Conservation (phyloP, 2,797 vertebrate species). For the Gambusia yucatana region DNA sequence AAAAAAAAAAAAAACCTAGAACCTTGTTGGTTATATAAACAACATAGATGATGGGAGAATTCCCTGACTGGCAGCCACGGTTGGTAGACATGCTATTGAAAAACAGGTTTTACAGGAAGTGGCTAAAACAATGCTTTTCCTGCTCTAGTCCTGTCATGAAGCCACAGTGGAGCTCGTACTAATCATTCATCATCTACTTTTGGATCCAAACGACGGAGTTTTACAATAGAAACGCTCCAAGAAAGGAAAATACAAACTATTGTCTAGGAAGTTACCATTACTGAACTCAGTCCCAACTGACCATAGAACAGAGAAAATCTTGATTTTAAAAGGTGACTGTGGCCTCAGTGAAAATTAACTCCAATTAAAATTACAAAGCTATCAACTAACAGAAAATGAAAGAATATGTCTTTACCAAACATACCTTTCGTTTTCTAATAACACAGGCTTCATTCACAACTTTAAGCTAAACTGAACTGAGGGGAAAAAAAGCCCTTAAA, state of each 20-base stretch:
- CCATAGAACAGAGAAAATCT: not conserved
- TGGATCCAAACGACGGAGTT: conserved; percentile 21
- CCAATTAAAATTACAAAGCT: not conserved
- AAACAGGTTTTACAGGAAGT: conserved; percentile 79
- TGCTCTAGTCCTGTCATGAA: conserved; percentile 40
- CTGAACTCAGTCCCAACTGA: not conserved
- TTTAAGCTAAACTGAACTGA: conserved; percentile 11
- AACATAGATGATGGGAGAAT: conserved; percentile 33
- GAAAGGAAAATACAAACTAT: conserved; percentile 6
- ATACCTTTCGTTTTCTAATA: conserved; percentile 9
- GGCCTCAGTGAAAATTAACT: not conserved
- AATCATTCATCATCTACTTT: conserved; percentile 50
- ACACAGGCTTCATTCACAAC: conserved; percentile 7
- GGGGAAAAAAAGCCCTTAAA: not conserved
- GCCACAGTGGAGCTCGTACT: conserved; percentile 36
- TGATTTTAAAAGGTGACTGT: not conserved
- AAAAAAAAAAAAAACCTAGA: not conserved
- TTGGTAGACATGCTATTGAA: conserved; percentile 51
- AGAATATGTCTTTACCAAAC: conserved; percentile 7
- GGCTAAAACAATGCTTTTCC: conserved; percentile 69
- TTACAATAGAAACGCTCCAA: conserved; percentile 8
- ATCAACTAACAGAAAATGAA: not conserved
- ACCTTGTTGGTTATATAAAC: not conserved
- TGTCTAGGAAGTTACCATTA: not conserved
- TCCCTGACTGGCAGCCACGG: conserved; percentile 30